Percentiles rank a stretch among this genome's conserved stretches.
Evolutionary conservation across 2,888 invertebrate species (phyloP).

Genomic region (Ormyrus pomaceus): DNA sequence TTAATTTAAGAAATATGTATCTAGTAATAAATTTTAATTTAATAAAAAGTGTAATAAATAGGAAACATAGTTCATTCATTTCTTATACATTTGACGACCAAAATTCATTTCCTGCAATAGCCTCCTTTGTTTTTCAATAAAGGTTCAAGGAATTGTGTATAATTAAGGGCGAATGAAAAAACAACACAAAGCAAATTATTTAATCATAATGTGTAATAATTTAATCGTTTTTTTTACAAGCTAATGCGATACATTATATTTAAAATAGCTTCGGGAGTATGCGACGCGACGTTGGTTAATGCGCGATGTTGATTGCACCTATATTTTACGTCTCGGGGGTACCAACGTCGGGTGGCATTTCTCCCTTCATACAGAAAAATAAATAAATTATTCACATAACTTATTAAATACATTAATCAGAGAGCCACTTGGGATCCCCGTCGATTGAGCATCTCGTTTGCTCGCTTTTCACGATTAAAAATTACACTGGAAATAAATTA

Average conservation of each 20-base stretch:
- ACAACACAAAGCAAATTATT: conserved; percentile 21
- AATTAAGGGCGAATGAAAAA: background rate
- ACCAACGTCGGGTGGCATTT: conserved; percentile 69
- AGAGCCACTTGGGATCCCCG: conserved; percentile 9
- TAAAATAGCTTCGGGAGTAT: conserved; percentile 60
- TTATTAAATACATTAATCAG: conserved; percentile 50
- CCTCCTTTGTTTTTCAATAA: too few relatives aligned
- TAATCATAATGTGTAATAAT: conserved; percentile 40
- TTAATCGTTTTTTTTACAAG: conserved; percentile 45
- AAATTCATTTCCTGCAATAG: too few relatives aligned
- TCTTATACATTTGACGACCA: too few relatives aligned
- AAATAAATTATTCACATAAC: conserved; percentile 58
- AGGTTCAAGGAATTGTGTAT: background rate
- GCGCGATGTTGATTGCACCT: conserved; percentile 69
- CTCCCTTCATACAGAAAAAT: conserved; percentile 60
- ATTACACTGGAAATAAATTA: conserved; percentile 47
- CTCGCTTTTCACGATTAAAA: conserved; percentile 48
- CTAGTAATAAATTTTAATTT: too few relatives aligned
- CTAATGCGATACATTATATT: conserved; percentile 47
- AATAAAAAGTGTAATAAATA: too few relatives aligned
- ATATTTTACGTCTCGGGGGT: conserved; percentile 73
- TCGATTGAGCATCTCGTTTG: conserved; percentile 37
- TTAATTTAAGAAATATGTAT: too few relatives aligned
- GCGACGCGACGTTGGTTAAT: conserved; percentile 67
- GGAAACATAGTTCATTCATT: too few relatives aligned